Base-by-base conservation (phyloP, 1,140 invertebrate genomes). In the Caerostris darwini region DNA sequence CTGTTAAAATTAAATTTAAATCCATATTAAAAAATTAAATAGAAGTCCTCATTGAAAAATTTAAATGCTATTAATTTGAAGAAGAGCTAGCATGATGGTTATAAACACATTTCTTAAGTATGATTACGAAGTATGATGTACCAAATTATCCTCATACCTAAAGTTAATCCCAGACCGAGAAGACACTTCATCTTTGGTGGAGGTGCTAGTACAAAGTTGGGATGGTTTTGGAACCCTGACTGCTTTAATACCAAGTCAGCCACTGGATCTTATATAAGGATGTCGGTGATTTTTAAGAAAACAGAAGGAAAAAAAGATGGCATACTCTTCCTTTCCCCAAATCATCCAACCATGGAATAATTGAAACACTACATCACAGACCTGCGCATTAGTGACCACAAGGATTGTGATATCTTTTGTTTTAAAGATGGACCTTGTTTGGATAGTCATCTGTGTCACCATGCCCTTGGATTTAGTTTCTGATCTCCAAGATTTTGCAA, bases 181-280 rank as follows among this genome's bases (percentile, higher is more conserved):
- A 57, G 10, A 82, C 53, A n/a, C 56, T 85, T 92, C 90, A 92
- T 92, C 50, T 83, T 92, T 6, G 59, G 6, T 85, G 61, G 3
- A 17, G 50, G 50, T 14, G 7, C 56, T 57, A 85, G n/a, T 59
- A 91, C 88, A 71, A 58, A 58, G 82, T 83, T 64, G 19, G 34
- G 67, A 77, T 12, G 14, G 14, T 17, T 12, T 17, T 59, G 17
- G 71, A 14, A 12, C 71, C 3, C 71, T 5, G 71, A 8, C 3
- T 34, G 71, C 53, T 77, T 77, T 77, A 77, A 77, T 34, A 77
- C 34, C 19, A 34, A 4, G n/a, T 58, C 58, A 12, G 17, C 19
- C n/a, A 19, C 56, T 58, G 17, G 34, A 85, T 85, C n/a, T 85
- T 85, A 58, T 85, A 85, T 85, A 85, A 85, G 83, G 83, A 85